Evolutionary conservation across 1,140 invertebrate genomes (phyloP).

Genomic region (Gryon sp.): DNA sequence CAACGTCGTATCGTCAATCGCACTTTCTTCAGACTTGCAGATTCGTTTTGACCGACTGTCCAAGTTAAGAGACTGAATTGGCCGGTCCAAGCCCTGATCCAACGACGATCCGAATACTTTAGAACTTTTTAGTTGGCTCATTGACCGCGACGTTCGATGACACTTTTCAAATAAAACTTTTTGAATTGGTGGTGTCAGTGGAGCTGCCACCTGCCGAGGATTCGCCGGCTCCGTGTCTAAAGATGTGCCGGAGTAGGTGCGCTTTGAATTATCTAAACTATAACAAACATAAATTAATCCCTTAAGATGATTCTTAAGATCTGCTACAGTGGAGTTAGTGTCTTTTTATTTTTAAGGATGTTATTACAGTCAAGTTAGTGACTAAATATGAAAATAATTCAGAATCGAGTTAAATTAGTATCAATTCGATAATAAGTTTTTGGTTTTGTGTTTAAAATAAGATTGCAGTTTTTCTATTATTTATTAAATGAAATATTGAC

Average conservation of each 20-base stretch:
- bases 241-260: slow-evolving; percentile 78
- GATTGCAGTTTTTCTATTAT: too few relatives aligned
- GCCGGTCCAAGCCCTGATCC: slow-evolving; percentile 79
- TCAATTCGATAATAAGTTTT: too few relatives aligned
- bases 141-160: slow-evolving; percentile 70
- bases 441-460: too few relatives aligned
- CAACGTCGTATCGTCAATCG: slow-evolving; percentile 72
- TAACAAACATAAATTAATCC: slow-evolving; percentile 9
- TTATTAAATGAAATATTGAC: too few relatives aligned
- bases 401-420: too few relatives aligned
- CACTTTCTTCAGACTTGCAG: slow-evolving; percentile 77
- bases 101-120: slow-evolving; percentile 78
- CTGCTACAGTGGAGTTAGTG: too few relatives aligned
- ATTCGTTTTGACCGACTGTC: slow-evolving; percentile 73
- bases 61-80: slow-evolving; percentile 66
- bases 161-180: slow-evolving; percentile 75
- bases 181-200: slow-evolving; percentile 72
- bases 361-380: too few relatives aligned
- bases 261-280: slow-evolving; percentile 76
- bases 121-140: slow-evolving; percentile 71
- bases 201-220: slow-evolving; percentile 68
- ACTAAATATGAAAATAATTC: too few relatives aligned
- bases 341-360: too few relatives aligned
- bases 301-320: too few relatives aligned
- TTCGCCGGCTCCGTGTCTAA: slow-evolving; percentile 71